Base-by-base conservation (phyloP, 2,113 vertebrate species). In the Oncorhynchus keta region DNA sequence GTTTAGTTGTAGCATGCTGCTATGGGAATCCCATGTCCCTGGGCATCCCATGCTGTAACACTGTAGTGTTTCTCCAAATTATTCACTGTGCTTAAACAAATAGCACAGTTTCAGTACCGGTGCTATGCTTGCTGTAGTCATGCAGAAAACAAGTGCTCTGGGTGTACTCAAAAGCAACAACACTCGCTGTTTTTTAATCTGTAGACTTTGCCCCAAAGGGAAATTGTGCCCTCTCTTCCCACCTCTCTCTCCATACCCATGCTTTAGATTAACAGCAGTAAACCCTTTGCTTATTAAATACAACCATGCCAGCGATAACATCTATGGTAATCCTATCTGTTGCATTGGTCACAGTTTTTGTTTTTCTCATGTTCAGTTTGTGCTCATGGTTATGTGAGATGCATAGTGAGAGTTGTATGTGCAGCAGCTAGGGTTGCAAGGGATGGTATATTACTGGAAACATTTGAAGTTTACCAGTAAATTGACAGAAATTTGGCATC, bases 221-320 rank as follows among this genome's bases (percentile, higher is more conserved):
- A 73, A 9, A 20, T 74, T 74, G 57, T 73, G 45, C 39, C 16
- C 62, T 16, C 20, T 59, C 26, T 67, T 75, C 61, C 71, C 51
- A 55, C 45, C 4, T n/a, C 1, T 55, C 51, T 55, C 51, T 55
- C 62, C 70, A 80, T 32, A 77, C 24, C 13, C 32, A 65, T 74
- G 67, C 7, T 64, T 35, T 45, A 61, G 20, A 74, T 73, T 59
- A 73, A 65, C 30, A 35, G 30, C 76, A 48, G 67, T 71, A 11
- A 72, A 77, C 61, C 61, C 18, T 72, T 28, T 71, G 39, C 6
- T 35, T 75, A 71, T 6, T 72, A 82, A 85, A 76, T 75, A 73
- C 26, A 48, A 66, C 49, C 35, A 57, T 18, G 45, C 73, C 64
- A 13, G 18, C 18, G 28, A 8, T 20, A 72, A 73, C 24, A 74